Base-by-base conservation (phyloP, 2,797 vertebrate species). In the Pseudomugil tenellus region DNA sequence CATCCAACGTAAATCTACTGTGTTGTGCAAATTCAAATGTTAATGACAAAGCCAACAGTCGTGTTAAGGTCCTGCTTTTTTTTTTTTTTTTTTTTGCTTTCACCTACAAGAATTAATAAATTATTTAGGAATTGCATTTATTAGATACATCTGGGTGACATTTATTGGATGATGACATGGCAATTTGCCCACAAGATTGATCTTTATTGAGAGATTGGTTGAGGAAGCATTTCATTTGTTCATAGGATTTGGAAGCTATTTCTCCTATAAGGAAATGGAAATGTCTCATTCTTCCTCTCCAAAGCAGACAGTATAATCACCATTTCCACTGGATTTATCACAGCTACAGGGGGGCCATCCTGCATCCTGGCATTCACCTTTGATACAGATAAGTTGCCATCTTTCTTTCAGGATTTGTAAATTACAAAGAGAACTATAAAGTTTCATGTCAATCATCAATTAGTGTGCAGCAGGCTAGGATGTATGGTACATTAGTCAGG, bases 371-470 rank as follows among this genome's bases (percentile, higher is more conserved):
- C 19, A 34, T 51, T 49, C 32, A 55, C 54, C 32, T 34, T 17
- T 43, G 28, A 34, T 4, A 2, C 21, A n/a, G 2, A 51, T 21
- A 54, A 12, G 0, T 43, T 23, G 35, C 39, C 8, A 34, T 25
- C 35, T 12, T 14, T 58, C 8, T 13, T n/a, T 28, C 59, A 19
- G n/a, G 53, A 49, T 57, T 61, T 68, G 19, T 26, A 32, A 63
- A 35, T 37, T 14, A 63, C 16, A 19, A 37, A 52, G 32, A n/a
- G 10, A 52, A 2, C 9, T 4, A 26, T 25, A 19, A 17, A 11
- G 10, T 12, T 53, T 29, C 25, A 13, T 25, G 14, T 9, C 11
- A 14, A 14, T 14, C 35, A 37, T 37, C 41, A 43, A n/a, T 17
- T 41, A 17, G 6, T 43, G 41, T 43, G 17, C 41, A 43, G 19